Percentiles rank a stretch among this genome's conserved stretches.
These are phyloP conservation scores for Entomobrya multifasciata DNA, from an alignment of 2,888 invertebrate species.

Conservation along the genomic window DNA sequence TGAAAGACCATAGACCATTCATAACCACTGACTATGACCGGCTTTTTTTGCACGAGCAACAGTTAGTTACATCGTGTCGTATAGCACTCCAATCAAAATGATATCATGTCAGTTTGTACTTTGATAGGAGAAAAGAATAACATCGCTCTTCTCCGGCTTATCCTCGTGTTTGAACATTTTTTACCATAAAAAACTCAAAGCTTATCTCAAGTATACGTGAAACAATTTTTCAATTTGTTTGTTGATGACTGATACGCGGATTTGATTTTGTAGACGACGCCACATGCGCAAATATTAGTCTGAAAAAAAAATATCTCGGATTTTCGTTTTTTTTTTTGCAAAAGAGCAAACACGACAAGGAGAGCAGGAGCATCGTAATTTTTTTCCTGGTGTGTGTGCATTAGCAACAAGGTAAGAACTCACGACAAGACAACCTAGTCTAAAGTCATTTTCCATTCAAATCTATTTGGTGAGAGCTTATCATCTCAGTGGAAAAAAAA, in stretches of 20 bases:
- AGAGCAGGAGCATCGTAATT: not conserved
- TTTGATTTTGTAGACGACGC: conserved; percentile 50
- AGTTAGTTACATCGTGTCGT: not conserved
- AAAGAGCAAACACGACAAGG: conserved; percentile 46
- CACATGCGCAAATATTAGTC: conserved; percentile 72
- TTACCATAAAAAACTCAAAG: not conserved
- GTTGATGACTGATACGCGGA: conserved; percentile 56
- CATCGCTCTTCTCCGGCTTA: conserved; percentile 31
- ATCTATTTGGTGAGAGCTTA: conserved; percentile 62
- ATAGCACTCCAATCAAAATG: not conserved
- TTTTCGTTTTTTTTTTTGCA: conserved; percentile 39
- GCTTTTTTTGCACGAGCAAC: conserved; percentile 50
- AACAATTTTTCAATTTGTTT: conserved; percentile 31
- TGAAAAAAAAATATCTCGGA: conserved; percentile 49
- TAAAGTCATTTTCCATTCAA: conserved; percentile 60
- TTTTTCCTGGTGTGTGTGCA: conserved; percentile 47
- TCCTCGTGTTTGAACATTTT: conserved; percentile 22
- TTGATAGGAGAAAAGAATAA: conserved; percentile 48
- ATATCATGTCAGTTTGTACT: not conserved
- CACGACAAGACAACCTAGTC: not conserved
- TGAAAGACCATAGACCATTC: too few relatives aligned
- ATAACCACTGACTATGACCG: conserved; percentile 25
- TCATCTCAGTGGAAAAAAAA: conserved; percentile 40
- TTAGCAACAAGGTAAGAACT: conserved; percentile 3
- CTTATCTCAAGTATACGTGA: conserved; percentile 41